Base-by-base conservation (phyloP, 2,797 vertebrate genomes). In the Pseudotriccus pelzelni region DNA sequence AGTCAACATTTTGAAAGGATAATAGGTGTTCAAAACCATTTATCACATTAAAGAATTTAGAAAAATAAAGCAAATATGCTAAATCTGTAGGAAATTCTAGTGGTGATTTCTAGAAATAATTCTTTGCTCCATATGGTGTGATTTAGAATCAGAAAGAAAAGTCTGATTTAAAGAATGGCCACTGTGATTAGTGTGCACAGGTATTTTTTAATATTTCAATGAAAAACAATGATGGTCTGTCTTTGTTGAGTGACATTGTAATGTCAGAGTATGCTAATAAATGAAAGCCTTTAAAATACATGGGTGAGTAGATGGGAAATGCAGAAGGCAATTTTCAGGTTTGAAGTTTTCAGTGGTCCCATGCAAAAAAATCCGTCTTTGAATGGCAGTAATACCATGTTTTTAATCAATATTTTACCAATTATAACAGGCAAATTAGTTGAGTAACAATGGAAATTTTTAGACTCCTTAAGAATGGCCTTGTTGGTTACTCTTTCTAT, bases 131-230 rank as follows among this genome's bases (percentile, higher is more conserved):
- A 34, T 50, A 0, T 44, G 9, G 14, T 87, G 41, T 77, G 41
- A 49, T 74, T 88, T 75, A 90, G 30, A 90, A 92, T 58, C 32
- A 88, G 82, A 90, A 94, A 81, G 27, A 62, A 76, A 75, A 80
- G 7, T 37, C 22, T 34, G 9, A 50, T 53, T 47, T 62, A 58
- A 86, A 68, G 49, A 70, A 43, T 73, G 36, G 10, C 41, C 28
- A 36, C 53, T 78, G 34, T 84, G 75, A 43, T 46, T 85, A 30
- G 12, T 63, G 16, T 37, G 25, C 36, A 28, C 10, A 75, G 39
- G 20, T 76, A 49, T n/a, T 90, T 88, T 93, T 89, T 30, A 74
- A 63, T 23, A 25, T 83, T 79, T 93, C 47, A 36, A 2, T 86
- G 46, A 63, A 80, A 84, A 91, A 25, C 36, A 32, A 2, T 28